Evolutionary conservation across 2,888 invertebrate species (phyloP).

Genomic region (Metalampra italica): DNA sequence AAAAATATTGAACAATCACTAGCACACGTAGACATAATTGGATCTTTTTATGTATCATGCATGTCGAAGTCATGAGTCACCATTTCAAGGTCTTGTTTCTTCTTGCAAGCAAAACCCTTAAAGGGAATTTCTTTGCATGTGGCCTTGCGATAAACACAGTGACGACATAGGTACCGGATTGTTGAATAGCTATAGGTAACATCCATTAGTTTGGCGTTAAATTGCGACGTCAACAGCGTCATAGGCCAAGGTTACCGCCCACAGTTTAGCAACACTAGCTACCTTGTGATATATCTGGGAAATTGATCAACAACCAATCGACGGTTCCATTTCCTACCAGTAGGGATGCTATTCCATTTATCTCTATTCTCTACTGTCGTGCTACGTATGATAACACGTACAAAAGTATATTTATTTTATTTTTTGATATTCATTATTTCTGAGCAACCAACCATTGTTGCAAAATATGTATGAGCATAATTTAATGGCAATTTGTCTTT

Average conservation of each 20-base stretch:
- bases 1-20: slow-evolving; percentile 1
- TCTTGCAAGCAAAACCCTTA: background rate
- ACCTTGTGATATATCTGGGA: too few species aligned
- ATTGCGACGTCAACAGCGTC: slow-evolving; percentile 1
- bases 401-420: too few species aligned
- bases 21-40: slow-evolving; percentile 29
- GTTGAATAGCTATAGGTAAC: background rate
- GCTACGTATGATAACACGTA: too few species aligned
- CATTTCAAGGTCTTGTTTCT: slow-evolving; percentile 25
- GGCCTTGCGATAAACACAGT: background rate
- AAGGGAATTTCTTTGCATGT: background rate
- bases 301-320: too few species aligned
- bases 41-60: slow-evolving; percentile 34
- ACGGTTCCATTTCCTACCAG: too few species aligned
- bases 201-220: background rate
- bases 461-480: too few species aligned
- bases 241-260: slow-evolving; percentile 14
- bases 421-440: too few species aligned
- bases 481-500: too few species aligned
- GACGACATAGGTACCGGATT: background rate
- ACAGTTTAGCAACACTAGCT: background rate
- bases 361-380: too few species aligned
- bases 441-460: too few species aligned
- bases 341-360: too few species aligned
- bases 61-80: slow-evolving; percentile 37